Evolutionary conservation across 2,113 vertebrate species (phyloP), one percentile per base, ranked within the genome.

Genomic region (Maccullochella peelii): DNA sequence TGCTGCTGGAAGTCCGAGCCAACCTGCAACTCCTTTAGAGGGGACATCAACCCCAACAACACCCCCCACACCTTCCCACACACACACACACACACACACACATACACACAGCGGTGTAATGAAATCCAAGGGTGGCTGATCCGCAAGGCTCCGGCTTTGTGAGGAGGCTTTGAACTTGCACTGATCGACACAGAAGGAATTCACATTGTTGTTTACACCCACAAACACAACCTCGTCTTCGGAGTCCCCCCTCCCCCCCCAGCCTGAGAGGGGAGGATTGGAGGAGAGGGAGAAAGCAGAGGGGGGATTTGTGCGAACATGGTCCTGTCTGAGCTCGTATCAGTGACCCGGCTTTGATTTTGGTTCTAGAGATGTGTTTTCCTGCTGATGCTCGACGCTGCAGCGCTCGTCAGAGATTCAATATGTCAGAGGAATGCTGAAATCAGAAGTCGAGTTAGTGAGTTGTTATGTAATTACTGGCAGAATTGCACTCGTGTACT

Each of bases 121-220:
- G 49, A 65, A 73, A 86, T 83, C 88, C 82, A 76, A 25, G 68
- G 81, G 71, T 33, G 73, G 67, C 58, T 86, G 83, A 86, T 87
- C 67, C 47, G 10, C 58, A 42, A 70, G 73, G 85, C 79, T 90
- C 40, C 5, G 20, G 82, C 68, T 80, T 61, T 77, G 74, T 52
- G 15, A 66, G 25, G 54, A 84, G 49, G 49, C 86, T 85, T 83
- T 89, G 88, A 92, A 89, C 83, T 89, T 33, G 42, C 62, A 50
- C 77, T 82, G 78, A 85, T 87, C 59, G 61, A 78, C 81, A 78
- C 81, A 54, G 59, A 66, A 68, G 78, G 85, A 90, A 92, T 90
- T 89, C 52, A 79, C 83, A 79, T 76, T 87, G 83, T 89, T 85
- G 81, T 88, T 88, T 84, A 86, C 80, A 84, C 62, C 83, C 63